These are phyloP conservation scores for Catocala fraxini DNA, from an alignment of 2,888 invertebrate genomes.

Conservation along the genomic window DNA sequence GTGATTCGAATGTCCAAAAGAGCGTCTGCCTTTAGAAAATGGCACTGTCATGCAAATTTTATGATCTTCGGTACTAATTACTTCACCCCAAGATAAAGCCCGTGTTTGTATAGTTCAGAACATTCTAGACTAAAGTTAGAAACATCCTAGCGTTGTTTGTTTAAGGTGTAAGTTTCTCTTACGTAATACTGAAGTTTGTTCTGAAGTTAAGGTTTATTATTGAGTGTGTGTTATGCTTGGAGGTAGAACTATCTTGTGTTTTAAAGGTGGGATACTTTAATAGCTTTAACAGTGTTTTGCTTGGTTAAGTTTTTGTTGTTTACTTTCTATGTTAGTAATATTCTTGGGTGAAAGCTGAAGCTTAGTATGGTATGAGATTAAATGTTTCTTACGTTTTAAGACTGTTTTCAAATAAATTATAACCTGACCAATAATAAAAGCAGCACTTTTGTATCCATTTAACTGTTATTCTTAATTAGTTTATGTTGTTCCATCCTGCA, in stretches of 20 bases:
- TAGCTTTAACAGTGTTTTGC: no score
- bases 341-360: no score
- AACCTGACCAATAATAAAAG: no score
- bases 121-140: conserved; percentile 69
- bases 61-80: conserved; percentile 77
- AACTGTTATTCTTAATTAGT: no score
- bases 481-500: no score
- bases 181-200: conserved; percentile 75
- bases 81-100: conserved; percentile 71
- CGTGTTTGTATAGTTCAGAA: conserved; percentile 73
- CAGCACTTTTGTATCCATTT: no score
- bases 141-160: conserved; percentile 64
- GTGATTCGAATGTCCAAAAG: conserved; percentile 43
- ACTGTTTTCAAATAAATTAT: no score
- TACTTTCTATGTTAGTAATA: no score
- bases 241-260: conserved; percentile 34
- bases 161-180: conserved; percentile 72
- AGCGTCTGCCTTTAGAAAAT: conserved; percentile 57
- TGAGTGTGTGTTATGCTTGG: conserved; percentile 45
- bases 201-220: conserved; percentile 68
- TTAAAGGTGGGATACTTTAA: conserved; percentile 60
- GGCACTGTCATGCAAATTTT: conserved; percentile 77
- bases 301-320: no score
- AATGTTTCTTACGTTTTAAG: no score
- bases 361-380: no score